phyloP scores from a whole-genome alignment of 92 coral and sea anemone genomes.

The Pocillopora grandis region DNA sequence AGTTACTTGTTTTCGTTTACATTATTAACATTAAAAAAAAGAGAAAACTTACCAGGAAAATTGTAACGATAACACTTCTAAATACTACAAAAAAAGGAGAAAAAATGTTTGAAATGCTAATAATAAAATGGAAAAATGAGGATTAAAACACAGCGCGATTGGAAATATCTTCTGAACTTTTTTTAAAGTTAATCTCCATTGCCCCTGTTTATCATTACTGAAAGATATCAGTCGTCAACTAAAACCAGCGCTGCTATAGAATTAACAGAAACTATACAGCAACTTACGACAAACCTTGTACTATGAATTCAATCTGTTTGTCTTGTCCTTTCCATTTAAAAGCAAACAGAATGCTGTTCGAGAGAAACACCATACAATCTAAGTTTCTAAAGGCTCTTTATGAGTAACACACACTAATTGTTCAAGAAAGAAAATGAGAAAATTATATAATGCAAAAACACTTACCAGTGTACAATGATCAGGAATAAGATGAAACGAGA shows the following conservation, averaged over 20 bases:
- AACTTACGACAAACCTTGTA: conserved; percentile 70
- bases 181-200: no score
- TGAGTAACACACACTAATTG: no score
- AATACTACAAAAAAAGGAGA: conserved; percentile 41
- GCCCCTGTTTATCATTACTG: no score
- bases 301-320: conserved; percentile 28
- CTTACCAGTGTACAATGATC: conserved; percentile 86
- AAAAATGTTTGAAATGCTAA: not conserved
- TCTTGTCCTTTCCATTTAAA: conserved; percentile 78
- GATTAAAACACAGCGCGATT: no score
- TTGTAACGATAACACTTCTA: conserved; percentile 51
- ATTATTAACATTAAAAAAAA: not conserved
- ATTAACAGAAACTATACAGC: not conserved
- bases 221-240: no score
- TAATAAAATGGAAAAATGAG: not conserved
- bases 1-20: no score
- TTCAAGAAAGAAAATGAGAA: no score
- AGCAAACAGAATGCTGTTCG: conserved; percentile 65
- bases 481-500: conserved; percentile 73
- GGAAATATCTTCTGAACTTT: no score
- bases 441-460: not conserved
- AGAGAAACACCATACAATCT: not conserved
- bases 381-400: no score
- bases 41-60: conserved; percentile 57
- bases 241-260: no score